Evolutionary conservation across 2,797 vertebrate genomes (phyloP), one percentile per base, ranked within the genome.

Genomic region (Pangasius mekongensis): DNA sequence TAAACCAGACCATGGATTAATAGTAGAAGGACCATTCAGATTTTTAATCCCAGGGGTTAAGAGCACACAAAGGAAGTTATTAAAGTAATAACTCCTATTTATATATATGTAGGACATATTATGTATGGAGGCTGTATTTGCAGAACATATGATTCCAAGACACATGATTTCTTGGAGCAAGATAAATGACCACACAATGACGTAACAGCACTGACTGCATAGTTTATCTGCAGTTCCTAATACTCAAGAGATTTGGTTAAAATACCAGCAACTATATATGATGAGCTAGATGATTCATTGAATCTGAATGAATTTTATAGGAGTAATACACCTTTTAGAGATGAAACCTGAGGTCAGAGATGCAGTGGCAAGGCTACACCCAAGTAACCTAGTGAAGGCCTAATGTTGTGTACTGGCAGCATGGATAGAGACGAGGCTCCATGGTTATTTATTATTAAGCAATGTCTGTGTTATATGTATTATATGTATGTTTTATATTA

Each of bases 191-290:
- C 47, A 52, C 27, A 54, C 47, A 52, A 54, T 84, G 43, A 52
- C 80, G 16, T 43, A 39, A 81, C 56, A 60, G 33, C 7, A 83
- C 82, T 83, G 24, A 64, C 58, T 52, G 82, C 47, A 69, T 49
- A 67, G 64, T 52, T 22, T 84, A 67, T 84, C 64, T 67, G 64
- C 62, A 84, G 82, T 84, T 84, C 43, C 62, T 69, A 49, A 5
- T 54, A 11, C 82, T 84, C 78, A 43, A 20, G 82, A 83, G 43
- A 67, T 67, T 11, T 52, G 16, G 9, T 67, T 18, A 67, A 14
- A 82, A 39, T 27, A 39, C 56, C 30, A 39, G 33, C 56, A 60
- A 27, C 22, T 47, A 30, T 3, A 78, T 20, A 58, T 27, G 49
- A 49, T 76, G 27, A 76, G 39, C 43, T 43, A 22, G 20, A 36